A percentile compares a stretch with the other conserved stretches of the same genome.
phyloP scores from a whole-genome alignment of 2,888 invertebrate genomes.

The Diaperis boleti region DNA sequence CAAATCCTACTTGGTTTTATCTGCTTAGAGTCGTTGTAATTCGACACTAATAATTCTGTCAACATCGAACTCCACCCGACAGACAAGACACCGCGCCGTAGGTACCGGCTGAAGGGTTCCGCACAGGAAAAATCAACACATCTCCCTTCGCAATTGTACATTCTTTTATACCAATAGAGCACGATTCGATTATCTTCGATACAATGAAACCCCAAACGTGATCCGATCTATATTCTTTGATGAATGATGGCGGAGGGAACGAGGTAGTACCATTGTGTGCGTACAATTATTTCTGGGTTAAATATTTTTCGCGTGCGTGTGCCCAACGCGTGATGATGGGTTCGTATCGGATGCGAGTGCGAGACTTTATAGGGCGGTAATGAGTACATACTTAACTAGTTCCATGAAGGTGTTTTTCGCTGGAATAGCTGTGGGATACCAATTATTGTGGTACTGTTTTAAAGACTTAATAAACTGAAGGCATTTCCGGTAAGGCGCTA shows the following conservation, averaged over 20 bases:
- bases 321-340: constrained; percentile 51
- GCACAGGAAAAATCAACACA: constrained; percentile 13
- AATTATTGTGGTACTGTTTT: constrained; percentile 3
- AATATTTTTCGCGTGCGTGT: constrained; percentile 57
- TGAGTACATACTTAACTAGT: background rate
- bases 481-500: constrained; percentile 12
- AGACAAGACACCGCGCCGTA: constrained; percentile 15
- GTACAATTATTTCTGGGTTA: constrained; percentile 54
- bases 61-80: constrained; percentile 47
- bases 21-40: constrained; percentile 48
- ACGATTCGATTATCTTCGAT: constrained; percentile 44
- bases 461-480: constrained; percentile 5
- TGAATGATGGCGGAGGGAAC: no score
- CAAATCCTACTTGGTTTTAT: constrained; percentile 36
- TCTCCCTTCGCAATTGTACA: constrained; percentile 13
- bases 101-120: constrained; percentile 36
- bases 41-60: constrained; percentile 62
- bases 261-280: constrained; percentile 21
- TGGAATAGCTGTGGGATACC: background rate
- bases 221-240: constrained; percentile 47
- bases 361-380: background rate
- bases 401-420: background rate
- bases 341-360: background rate
- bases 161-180: constrained; percentile 30
- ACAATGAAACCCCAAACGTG: constrained; percentile 35